Evolutionary conservation across 2,113 vertebrate species (phyloP).

Genomic region (Pungitius pungitius): DNA sequence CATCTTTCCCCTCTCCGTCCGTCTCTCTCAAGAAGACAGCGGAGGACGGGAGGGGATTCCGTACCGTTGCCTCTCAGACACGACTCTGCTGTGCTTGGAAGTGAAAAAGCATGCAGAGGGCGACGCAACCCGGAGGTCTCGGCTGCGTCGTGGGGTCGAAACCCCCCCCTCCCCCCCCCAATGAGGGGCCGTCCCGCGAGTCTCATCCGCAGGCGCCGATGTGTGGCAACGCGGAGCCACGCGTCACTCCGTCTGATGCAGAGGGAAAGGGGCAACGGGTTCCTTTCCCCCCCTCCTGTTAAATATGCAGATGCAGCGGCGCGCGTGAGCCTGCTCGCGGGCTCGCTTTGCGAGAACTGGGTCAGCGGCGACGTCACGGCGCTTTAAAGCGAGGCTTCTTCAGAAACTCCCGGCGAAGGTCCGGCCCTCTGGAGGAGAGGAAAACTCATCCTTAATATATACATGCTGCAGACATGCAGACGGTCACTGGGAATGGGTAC

Average conservation of each 20-base stretch:
- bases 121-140: too few relatives aligned
- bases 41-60: conserved; percentile 46
- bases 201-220: too few relatives aligned
- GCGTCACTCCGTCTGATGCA: conserved; percentile 21
- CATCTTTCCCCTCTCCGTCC: conserved; percentile 47
- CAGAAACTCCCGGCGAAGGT: conserved; percentile 43
- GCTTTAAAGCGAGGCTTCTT: conserved; percentile 58
- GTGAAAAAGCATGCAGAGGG: too few relatives aligned
- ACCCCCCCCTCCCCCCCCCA: conserved; percentile 4
- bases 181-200: too few relatives aligned
- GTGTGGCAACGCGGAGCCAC: conserved; percentile 19
- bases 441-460: background rate
- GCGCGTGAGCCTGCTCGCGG: conserved; percentile 24
- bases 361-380: conserved; percentile 64
- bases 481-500: background rate
- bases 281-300: conserved; percentile 39
- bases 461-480: background rate
- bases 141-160: background rate
- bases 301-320: conserved; percentile 70
- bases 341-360: conserved; percentile 65
- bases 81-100: too few relatives aligned
- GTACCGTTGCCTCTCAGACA: too few relatives aligned
- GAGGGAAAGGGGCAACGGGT: conserved; percentile 38
- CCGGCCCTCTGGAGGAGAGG: conserved; percentile 29
- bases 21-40: conserved; percentile 50